Conservation (phyloP, 2,113 vertebrate genomes). For the Channa argus region DNA sequence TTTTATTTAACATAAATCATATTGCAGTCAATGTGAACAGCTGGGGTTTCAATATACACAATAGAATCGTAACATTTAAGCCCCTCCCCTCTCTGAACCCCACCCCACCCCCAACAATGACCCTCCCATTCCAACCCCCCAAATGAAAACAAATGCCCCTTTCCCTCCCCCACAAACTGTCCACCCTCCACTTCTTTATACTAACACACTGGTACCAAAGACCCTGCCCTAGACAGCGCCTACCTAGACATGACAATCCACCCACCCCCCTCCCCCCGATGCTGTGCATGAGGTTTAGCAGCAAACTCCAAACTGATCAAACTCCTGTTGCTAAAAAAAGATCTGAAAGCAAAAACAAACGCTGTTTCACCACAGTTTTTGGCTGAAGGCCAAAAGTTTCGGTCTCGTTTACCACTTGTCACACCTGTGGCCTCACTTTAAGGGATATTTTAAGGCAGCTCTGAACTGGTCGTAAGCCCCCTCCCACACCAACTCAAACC, state of each 20-base stretch:
- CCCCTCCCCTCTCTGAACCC: conserved; percentile 52
- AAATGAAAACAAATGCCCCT: conserved; percentile 28
- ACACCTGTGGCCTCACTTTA: neutral
- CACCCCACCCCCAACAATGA: neutral
- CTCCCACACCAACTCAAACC: neutral
- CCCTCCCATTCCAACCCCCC: conserved; percentile 8
- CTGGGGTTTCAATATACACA: conserved; percentile 84
- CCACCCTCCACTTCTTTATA: conserved; percentile 22
- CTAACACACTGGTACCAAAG: conserved; percentile 38
- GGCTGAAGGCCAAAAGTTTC: too few relatives aligned
- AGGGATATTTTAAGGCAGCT: too few relatives aligned
- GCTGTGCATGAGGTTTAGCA: conserved; percentile 13
- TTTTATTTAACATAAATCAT: conserved; percentile 87
- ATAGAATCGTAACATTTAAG: conserved; percentile 77
- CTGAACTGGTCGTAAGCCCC: neutral
- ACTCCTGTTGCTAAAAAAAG: too few relatives aligned
- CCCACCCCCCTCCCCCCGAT: neutral
- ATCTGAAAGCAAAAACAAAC: too few relatives aligned
- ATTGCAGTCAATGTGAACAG: conserved; percentile 86
- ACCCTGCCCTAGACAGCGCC: conserved; percentile 34
- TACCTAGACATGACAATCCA: too few relatives aligned
- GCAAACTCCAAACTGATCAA: conserved; percentile 53
- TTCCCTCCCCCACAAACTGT: neutral
- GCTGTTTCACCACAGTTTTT: too few relatives aligned
- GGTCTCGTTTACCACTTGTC: neutral